Evolutionary conservation across 2,888 invertebrate species (phyloP).

Genomic region (Tenthredo livida): DNA sequence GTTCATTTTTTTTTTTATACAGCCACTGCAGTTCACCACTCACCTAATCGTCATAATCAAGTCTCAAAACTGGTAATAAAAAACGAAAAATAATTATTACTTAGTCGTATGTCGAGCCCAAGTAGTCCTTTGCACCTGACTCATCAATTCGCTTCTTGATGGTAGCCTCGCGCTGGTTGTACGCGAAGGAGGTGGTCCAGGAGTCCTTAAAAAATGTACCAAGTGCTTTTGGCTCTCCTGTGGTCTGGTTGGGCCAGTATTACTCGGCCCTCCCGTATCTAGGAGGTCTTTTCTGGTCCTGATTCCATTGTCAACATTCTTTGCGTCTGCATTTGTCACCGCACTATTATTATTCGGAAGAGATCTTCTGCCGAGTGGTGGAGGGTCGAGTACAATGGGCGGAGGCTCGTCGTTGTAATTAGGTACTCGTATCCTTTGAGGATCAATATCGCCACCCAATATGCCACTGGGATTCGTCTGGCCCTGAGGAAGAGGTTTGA

Average conservation of each 20-base stretch:
- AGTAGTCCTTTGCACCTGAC: conserved; percentile 88
- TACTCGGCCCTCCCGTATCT: conserved; percentile 16
- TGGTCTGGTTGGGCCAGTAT: conserved; percentile 28
- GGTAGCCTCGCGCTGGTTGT: conserved; percentile 93
- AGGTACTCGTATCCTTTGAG: not conserved
- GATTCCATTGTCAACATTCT: not conserved
- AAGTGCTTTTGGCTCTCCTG: conserved; percentile 59
- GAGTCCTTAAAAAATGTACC: conserved; percentile 67
- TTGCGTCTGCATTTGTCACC: not conserved
- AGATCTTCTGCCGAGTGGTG: conserved; percentile 67
- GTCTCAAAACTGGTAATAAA: not conserved
- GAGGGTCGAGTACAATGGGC: conserved; percentile 71
- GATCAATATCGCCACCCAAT: conserved; percentile 30
- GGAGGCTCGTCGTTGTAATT: conserved; percentile 68
- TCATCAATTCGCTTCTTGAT: conserved; percentile 91
- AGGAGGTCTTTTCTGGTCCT: conserved; percentile 47
- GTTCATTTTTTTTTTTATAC: not conserved
- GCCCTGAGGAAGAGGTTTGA: conserved; percentile 72
- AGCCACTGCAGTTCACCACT: not conserved
- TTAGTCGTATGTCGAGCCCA: conserved; percentile 95
- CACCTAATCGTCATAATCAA: not conserved
- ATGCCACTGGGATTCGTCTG: conserved; percentile 24
- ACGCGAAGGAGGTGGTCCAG: conserved; percentile 77
- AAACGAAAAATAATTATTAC: conserved; percentile 75
- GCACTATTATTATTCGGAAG: conserved; percentile 50